Conservation (phyloP, 2,113 vertebrate species). For the Anguilla rostrata region DNA sequence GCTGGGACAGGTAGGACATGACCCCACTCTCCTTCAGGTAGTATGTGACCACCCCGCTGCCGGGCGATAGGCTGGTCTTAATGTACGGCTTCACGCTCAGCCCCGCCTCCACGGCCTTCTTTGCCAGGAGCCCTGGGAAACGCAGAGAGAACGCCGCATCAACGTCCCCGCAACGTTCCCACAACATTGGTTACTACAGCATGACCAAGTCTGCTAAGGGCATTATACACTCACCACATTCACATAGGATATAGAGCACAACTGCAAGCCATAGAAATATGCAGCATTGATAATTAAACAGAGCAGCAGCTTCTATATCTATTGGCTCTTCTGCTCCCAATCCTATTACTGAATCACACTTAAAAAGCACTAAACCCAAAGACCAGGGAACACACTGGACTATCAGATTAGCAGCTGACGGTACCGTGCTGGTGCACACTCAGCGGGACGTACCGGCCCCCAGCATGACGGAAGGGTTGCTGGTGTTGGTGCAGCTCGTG, state of each 20-base stretch:
- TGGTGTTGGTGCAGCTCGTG: constrained; percentile 98
- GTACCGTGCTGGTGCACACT: too few species aligned
- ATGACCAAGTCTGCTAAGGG: not conserved
- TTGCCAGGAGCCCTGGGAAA: constrained; percentile 84
- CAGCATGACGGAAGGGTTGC: constrained; percentile 97
- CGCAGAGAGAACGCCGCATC: not conserved
- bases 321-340: too few species aligned
- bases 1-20: constrained; percentile 82
- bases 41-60: constrained; percentile 96
- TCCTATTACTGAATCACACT: too few species aligned
- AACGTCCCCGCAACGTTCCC: not conserved
- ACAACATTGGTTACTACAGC: not conserved
- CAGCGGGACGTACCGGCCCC: constrained; percentile 79
- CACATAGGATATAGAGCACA: too few species aligned
- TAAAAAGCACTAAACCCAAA: too few species aligned
- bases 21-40: constrained; percentile 93
- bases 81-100: constrained; percentile 91
- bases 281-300: too few species aligned
- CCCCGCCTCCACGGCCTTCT: constrained; percentile 86
- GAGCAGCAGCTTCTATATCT: too few species aligned
- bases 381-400: too few species aligned
- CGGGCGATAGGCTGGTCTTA: constrained; percentile 96
- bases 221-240: not conserved
- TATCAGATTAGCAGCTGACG: too few species aligned
- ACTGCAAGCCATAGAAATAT: too few species aligned